Evolutionary conservation across 2,888 invertebrate genomes (phyloP).

Genomic region (Acrobasis consociella): DNA sequence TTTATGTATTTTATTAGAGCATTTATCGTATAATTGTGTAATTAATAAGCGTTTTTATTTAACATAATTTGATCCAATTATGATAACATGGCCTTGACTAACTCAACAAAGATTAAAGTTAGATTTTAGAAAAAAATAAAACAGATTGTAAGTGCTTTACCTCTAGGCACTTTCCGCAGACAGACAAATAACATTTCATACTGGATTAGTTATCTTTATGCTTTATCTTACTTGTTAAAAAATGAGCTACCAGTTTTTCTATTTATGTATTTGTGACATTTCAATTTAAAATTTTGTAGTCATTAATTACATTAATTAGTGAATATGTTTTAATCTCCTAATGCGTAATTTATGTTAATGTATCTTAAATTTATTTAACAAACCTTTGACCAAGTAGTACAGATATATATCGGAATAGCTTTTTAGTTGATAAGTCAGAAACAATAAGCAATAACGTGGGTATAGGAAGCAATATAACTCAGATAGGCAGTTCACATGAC

Average conservation of each 20-base stretch:
- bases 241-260: not conserved
- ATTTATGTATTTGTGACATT: not conserved
- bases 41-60: constrained; percentile 14
- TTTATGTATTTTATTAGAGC: constrained; percentile 14
- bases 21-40: constrained; percentile 8
- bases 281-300: not conserved
- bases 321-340: no score
- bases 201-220: not conserved
- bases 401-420: not conserved
- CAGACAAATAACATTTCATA: no score
- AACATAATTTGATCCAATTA: constrained; percentile 1
- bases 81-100: not conserved
- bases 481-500: constrained; percentile 54
- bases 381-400: not conserved
- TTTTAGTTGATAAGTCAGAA: not conserved
- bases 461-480: constrained; percentile 20
- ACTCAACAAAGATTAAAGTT: not conserved
- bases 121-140: not conserved
- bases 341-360: no score
- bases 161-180: no score
- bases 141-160: no score
- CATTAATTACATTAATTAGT: no score
- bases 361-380: no score
- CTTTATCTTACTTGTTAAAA: not conserved
- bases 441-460: constrained; percentile 19